Conservation (phyloP, 2,113 vertebrate genomes). For the Pelvicachromis taeniatus region DNA sequence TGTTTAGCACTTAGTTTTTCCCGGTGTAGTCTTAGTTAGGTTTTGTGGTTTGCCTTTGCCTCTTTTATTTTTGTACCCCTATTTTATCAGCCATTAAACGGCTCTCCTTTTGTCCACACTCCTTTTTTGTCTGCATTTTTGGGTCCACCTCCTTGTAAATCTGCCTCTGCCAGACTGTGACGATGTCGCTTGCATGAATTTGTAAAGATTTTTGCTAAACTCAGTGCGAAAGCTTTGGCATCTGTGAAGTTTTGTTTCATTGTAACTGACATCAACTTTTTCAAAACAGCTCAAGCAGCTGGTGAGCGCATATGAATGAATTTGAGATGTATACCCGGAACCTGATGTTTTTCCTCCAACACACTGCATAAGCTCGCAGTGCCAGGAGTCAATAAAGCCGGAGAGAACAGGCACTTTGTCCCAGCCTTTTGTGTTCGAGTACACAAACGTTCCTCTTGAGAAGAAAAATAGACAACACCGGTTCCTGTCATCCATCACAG, state of each 20-base stretch:
- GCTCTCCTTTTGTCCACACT: no score
- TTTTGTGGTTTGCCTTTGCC: no score
- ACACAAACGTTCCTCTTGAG: conserved; percentile 43
- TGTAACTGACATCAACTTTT: not conserved
- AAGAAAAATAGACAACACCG: conserved; percentile 37
- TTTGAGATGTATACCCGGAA: conserved; percentile 8
- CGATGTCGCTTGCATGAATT: not conserved
- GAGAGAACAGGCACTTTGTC: conserved; percentile 25
- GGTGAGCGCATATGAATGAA: no score
- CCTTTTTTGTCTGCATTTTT: no score
- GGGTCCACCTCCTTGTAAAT: no score
- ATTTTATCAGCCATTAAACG: no score
- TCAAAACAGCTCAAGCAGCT: not conserved
- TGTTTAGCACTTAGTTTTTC: no score
- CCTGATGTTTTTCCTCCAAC: not conserved
- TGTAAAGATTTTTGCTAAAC: not conserved
- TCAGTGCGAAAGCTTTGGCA: not conserved
- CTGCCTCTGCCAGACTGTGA: no score
- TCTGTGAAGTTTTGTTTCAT: not conserved
- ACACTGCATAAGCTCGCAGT: not conserved
- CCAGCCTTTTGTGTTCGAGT: conserved; percentile 13
- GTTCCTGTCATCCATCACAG: conserved; percentile 55
- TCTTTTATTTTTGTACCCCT: no score
- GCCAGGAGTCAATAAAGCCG: conserved; percentile 53
- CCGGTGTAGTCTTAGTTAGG: no score